These are phyloP conservation scores for Champsocephalus gunnari DNA, from an alignment of 2,797 vertebrate genomes.

Conservation along the genomic window DNA sequence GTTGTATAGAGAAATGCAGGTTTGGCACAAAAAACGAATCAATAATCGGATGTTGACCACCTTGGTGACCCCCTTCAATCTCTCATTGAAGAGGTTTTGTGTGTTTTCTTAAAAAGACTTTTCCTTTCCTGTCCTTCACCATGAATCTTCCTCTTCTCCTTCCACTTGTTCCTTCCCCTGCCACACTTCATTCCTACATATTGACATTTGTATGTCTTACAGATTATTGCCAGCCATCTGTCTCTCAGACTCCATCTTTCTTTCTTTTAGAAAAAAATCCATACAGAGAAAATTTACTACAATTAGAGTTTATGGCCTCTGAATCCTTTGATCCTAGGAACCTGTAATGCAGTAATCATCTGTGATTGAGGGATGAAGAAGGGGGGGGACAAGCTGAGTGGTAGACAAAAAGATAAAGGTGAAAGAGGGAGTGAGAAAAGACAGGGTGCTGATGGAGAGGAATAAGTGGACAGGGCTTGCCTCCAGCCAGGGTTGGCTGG, in stretches of 20 bases:
- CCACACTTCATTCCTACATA: slow-evolving; percentile 13
- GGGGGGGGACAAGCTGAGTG: slow-evolving; percentile 54
- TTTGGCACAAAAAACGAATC: slow-evolving; percentile 28
- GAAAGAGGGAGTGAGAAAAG: slow-evolving; percentile 31
- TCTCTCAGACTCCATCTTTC: slow-evolving; percentile 11
- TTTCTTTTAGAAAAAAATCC: slow-evolving; percentile 42
- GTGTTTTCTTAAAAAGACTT: slow-evolving; percentile 23
- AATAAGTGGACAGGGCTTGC: slow-evolving; percentile 64
- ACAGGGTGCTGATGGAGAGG: slow-evolving; percentile 50
- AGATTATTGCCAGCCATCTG: slow-evolving; percentile 14
- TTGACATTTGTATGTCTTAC: slow-evolving; percentile 42
- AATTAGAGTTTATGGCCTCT: slow-evolving; percentile 69
- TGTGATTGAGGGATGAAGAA: slow-evolving; percentile 74
- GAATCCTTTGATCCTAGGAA: slow-evolving; percentile 79
- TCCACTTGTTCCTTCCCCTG: slow-evolving; percentile 21
- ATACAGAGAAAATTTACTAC: slow-evolving; percentile 71
- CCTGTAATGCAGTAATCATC: slow-evolving; percentile 77
- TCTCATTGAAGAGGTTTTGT: slow-evolving; percentile 35
- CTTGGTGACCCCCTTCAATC: slow-evolving; percentile 29
- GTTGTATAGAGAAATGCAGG: slow-evolving; percentile 22
- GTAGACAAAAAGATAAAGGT: slow-evolving; percentile 51
- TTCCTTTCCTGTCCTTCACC: slow-evolving; percentile 30
- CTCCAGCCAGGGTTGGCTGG: slow-evolving; percentile 44
- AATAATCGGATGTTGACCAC: slow-evolving; percentile 46
- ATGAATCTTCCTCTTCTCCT: slow-evolving; percentile 16